A percentile compares a stretch with the other conserved stretches of the same genome.
Conservation (phyloP, 2,113 vertebrate species). For the Passer domesticus region DNA sequence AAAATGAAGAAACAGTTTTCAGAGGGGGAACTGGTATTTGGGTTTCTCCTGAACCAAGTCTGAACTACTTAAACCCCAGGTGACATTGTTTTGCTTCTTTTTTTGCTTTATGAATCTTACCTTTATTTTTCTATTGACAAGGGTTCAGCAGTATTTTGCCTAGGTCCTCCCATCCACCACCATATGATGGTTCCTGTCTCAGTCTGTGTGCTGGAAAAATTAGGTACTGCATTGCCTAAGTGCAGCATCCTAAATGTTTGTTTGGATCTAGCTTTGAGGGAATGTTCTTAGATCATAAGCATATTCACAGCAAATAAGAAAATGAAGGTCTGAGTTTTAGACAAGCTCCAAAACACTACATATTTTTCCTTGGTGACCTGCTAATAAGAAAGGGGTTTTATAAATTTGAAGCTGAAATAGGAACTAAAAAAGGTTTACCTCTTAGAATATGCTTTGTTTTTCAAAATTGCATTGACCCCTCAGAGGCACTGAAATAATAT, state of each 20-base stretch:
- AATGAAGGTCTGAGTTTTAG: neutral
- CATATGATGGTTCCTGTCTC: neutral
- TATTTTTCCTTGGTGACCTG: neutral
- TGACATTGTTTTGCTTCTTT: neutral
- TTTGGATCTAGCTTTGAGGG: neutral
- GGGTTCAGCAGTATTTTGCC: neutral
- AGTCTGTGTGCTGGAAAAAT: neutral
- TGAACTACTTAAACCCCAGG: neutral
- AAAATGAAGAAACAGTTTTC: neutral
- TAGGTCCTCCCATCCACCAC: neutral
- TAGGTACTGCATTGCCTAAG: neutral
- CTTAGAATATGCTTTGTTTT: neutral
- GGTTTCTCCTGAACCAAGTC: neutral
- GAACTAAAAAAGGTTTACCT: neutral
- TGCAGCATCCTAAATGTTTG: neutral
- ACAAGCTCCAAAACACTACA: neutral
- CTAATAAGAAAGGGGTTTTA: neutral
- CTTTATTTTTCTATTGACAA: neutral
- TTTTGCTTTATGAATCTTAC: neutral
- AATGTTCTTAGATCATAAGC: neutral
- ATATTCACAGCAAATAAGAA: neutral
- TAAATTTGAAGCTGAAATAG: neutral
- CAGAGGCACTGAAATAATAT: neutral
- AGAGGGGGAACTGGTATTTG: neutral
- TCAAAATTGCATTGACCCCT: neutral